Base-by-base conservation (phyloP, 2,888 invertebrate species). In the Cryptus viduatorius region DNA sequence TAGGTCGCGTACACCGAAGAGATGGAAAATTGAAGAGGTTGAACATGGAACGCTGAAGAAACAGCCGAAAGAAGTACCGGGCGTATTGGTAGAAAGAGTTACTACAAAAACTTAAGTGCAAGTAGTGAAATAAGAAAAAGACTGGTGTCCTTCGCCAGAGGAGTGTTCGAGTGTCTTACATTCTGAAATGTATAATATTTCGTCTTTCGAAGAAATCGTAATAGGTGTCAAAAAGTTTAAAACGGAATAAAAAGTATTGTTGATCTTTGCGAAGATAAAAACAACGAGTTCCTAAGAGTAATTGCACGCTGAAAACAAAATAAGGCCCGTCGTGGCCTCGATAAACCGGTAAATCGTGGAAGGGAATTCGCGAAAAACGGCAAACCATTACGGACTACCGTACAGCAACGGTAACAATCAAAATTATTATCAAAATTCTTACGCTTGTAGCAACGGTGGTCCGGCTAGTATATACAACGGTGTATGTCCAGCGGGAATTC, bases 361-460 rank as follows among this genome's bases (percentile, higher is more conserved):
- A 90, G 90, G 89, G 86, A 90, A 92, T 85, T 90, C 88, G 88
- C 91, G 90, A 92, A 93, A 93, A 92, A 92, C 92, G 91, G 91
- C 91, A 88, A 93, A 91, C 91, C 92, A 91, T 77, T 92, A 92
- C 91, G 92, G 92, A 90, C 88, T 91, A 89, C 87, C 88, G 84
- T 88, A 73, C 68, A 53, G 59, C 61, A 78, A 77, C 24, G 37
- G 37, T 37, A 79, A 78, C 59, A 69, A 61, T 29, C 71, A 72
- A 69, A 84, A 82, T 79, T 85, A 85, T 82, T 85, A 89, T 79
- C 87, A 87, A 86, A 88, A 89, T 84, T 93, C 93, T 84, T 92
- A 92, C 90, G 89, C 91, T 76, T 91, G 89, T 86, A 92, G 92
- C 89, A 92, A 93, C 88, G 91, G 92, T 53, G 83, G 84, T 84